Percentiles rank a stretch among this genome's conserved stretches.
These are phyloP conservation scores for Phoxinus dragarum DNA, from an alignment of 2,797 vertebrate species.

Conservation along the genomic window DNA sequence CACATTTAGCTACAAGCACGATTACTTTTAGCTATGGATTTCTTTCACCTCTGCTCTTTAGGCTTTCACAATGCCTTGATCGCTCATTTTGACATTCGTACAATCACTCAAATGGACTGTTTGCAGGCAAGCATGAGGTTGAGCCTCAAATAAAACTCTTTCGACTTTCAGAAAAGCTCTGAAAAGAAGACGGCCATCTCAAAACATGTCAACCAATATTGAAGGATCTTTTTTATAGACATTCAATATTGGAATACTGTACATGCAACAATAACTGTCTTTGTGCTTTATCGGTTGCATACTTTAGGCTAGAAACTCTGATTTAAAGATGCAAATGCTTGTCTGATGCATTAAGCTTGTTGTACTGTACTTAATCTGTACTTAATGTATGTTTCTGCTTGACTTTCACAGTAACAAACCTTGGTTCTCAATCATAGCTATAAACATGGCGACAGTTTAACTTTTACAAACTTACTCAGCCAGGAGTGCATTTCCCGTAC, in stretches of 20 bases:
- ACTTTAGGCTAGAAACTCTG: not conserved
- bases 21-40: conserved; percentile 56
- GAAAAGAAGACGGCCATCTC: not conserved
- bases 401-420: too few relatives aligned
- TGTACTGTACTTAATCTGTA: not conserved
- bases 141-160: not conserved
- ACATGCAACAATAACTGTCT: too few relatives aligned
- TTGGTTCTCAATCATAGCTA: too few relatives aligned
- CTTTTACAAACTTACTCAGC: not conserved
- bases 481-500: too few relatives aligned
- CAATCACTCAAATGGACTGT: conserved; percentile 53
- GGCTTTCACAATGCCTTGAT: conserved; percentile 48
- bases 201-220: not conserved
- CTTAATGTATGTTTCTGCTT: not conserved
- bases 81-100: conserved; percentile 59
- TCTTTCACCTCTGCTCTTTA: conserved; percentile 58
- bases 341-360: not conserved
- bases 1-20: conserved; percentile 13
- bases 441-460: too few relatives aligned
- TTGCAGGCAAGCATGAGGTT: not conserved
- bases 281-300: not conserved
- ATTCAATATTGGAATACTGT: not conserved
- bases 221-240: not conserved
- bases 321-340: not conserved
- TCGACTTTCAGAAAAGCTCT: not conserved